Evolutionary conservation across 1,140 invertebrate genomes (phyloP).

Genomic region (Bombus superbus): DNA sequence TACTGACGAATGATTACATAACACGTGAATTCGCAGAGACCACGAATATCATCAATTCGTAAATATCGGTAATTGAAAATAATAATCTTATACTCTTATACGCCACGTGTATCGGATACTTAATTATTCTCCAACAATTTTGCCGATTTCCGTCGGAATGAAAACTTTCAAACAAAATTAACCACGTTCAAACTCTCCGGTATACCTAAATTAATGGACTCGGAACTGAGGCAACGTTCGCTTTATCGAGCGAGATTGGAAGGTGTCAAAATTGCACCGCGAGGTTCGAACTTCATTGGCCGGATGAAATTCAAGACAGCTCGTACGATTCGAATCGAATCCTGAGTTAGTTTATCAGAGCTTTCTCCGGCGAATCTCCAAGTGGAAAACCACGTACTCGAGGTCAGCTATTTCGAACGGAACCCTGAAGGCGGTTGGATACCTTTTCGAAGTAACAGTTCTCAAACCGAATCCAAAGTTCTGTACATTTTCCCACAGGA

Average conservation of each 20-base stretch:
- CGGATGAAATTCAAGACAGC: neutral
- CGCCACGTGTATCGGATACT: no score
- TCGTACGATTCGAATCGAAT: slow-evolving; percentile 10
- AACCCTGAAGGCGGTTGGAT: neutral
- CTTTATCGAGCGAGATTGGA: neutral
- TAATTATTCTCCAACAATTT: neutral
- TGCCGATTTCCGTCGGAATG: neutral
- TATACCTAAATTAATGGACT: neutral
- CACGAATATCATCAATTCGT: no score
- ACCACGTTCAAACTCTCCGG: neutral
- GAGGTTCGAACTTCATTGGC: neutral
- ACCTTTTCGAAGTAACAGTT: neutral
- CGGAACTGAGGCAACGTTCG: neutral
- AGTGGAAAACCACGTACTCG: slow-evolving; percentile 13
- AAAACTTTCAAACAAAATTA: neutral
- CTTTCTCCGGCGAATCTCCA: neutral
- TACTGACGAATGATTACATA: no score
- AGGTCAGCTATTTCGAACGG: slow-evolving; percentile 12
- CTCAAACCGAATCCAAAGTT: neutral
- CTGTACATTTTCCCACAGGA: neutral
- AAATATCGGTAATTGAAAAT: no score
- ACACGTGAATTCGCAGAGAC: no score
- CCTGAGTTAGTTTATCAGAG: slow-evolving; percentile 17
- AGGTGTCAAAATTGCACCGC: neutral
- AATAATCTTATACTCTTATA: no score